Evolutionary conservation across 2,797 vertebrate genomes (phyloP), one percentile per base, ranked within the genome.

Genomic region (Artibeus lituratus): DNA sequence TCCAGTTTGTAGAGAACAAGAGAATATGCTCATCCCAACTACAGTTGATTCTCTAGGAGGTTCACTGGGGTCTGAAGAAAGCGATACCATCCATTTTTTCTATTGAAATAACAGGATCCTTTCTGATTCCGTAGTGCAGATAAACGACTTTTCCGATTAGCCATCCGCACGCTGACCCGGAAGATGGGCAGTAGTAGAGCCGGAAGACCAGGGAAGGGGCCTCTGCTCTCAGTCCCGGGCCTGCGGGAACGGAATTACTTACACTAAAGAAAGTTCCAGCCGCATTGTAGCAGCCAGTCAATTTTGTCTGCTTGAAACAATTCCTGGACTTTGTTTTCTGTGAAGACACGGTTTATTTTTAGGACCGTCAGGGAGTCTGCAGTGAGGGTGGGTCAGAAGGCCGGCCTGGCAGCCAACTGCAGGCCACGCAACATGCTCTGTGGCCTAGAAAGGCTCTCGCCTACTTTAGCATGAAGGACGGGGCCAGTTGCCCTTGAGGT

Each of bases 271-370:
- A 73, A 90, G 78, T 44, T n/a, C 53, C 24, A 22, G 90, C 67
- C 42, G 70, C 39, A 8, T 59, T 42, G 85, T n/a, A 95, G 77
- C 77, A 85, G 37, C 59, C 8, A 32, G 55, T 78, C 73, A 32
- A 19, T 67, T 90, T 90, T 73, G 93, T 51, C 87, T 86, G 19
- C 85, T 94, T 67, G n/a, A 81, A 69, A 78, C 55, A 90, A 44
- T 90, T 86, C 78, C 59, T 67, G 62, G 73, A 82, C 77, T 82
- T 91, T 44, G 92, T 74, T 93, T 88, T 53, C 22, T 11, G 9
- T 21, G 81, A 77, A 88, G 85, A 70, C 18, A 3, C 22, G 5
- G 49, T 93, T 82, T 92, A 65, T 86, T 85, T 94, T 91, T 51
- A 92, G 96, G 26, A 32, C 35, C 15, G 7, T 16, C 21, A 32